Percentiles rank a stretch among this genome's conserved stretches.
Evolutionary conservation across 2,797 vertebrate species (phyloP).

Genomic region (Mormyrus proboscirostris): DNA sequence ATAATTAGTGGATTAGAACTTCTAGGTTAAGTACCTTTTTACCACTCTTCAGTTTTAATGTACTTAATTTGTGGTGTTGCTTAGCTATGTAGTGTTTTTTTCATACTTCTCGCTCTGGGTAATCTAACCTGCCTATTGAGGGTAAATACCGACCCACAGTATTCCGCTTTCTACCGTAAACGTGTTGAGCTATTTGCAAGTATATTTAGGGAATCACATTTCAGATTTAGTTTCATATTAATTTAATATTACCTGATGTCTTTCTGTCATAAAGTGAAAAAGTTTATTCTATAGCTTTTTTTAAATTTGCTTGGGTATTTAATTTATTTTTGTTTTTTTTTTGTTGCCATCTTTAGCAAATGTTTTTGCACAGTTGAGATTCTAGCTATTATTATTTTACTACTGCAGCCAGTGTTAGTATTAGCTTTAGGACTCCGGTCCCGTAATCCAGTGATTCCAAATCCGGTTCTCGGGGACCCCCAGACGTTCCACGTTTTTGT

Average conservation of each 20-base stretch:
- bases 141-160: background rate
- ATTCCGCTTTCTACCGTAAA: conserved; percentile 13
- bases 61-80: conserved; percentile 10
- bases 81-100: conserved; percentile 10
- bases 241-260: conserved; percentile 4
- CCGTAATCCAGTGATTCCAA: background rate
- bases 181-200: conserved; percentile 2
- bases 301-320: background rate
- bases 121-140: conserved; percentile 5
- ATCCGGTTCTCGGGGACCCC: background rate
- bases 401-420: conserved; percentile 6
- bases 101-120: background rate
- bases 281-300: background rate
- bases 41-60: background rate
- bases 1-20: background rate
- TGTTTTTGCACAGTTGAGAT: conserved; percentile 8
- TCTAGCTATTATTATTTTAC: conserved; percentile 2
- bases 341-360: background rate
- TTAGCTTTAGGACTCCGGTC: background rate
- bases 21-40: background rate
- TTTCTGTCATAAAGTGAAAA: conserved; percentile 1
- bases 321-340: background rate
- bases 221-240: background rate
- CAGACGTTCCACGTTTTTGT: background rate
- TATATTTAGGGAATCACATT: conserved; percentile 19